Base-by-base conservation (phyloP, 1,140 invertebrate species). In the Drosophila subobscura region DNA sequence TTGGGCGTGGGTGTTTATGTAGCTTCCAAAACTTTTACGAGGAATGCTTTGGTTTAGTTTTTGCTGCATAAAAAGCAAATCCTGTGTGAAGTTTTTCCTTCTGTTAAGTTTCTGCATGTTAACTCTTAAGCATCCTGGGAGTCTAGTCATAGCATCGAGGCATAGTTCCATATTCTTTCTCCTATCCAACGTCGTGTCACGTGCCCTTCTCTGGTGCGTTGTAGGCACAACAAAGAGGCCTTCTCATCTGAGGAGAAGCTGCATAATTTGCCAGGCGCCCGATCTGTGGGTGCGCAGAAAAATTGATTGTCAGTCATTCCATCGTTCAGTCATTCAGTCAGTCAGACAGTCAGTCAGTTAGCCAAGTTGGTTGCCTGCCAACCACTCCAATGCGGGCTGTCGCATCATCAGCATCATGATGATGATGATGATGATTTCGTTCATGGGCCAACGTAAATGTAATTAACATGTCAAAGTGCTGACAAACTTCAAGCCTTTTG, bases 381-480 rank as follows among this genome's bases (percentile, higher is more conserved):
- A 53, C 51, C 60, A 66, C 60, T 52, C 58, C 51, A 45, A 66
- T 66, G 47, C 60, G 42, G 72, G 53, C 54, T 79, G 77, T 79
- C 76, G 60, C 55, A 70, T 60, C 55, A 58, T 68, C 58, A 46
- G 55, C 72, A 54, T 40, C 68, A 59, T 12, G 53, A 63, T 52
- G 60, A 73, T 37, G 33, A n/a, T 14, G 29, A 45, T 3, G 10
- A 61, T 66, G 60, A 72, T 78, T 70, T 51, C 75, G 58, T 72
- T 74, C 44, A 75, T 61, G 66, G 22, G 46, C 61, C 61, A 79
- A 65, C 56, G 72, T 72, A 79, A 66, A 79, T 76, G 77, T 72
- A 79, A 80, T 80, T 80, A 80, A 80, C 78, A 80, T 76, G 78
- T 79, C 77, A 76, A 79, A 76, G 72, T 75, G 70, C 77, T 80